These are phyloP conservation scores for Oreohelix idahoensis DNA, from an alignment of 1,140 invertebrate species.

Conservation along the genomic window DNA sequence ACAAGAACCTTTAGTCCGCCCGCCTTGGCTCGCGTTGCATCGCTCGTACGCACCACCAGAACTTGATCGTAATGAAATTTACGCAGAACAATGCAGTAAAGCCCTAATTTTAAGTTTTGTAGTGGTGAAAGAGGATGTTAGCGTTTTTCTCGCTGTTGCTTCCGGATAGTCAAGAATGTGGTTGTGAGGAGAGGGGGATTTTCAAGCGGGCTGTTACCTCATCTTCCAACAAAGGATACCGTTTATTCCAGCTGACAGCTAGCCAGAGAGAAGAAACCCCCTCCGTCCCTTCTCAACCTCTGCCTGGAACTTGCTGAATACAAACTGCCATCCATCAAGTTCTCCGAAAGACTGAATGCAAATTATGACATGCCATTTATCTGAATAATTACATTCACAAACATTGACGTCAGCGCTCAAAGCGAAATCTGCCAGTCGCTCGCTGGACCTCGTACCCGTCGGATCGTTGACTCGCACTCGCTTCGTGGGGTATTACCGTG, in stretches of 20 bases:
- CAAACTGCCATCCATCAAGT: constrained; percentile 39
- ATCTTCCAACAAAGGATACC: background rate
- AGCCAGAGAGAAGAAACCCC: no score
- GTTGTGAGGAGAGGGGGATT: background rate
- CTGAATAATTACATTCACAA: constrained; percentile 39
- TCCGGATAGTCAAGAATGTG: background rate
- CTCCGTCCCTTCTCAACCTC: background rate
- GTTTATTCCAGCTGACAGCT: background rate
- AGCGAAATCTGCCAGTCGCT: background rate
- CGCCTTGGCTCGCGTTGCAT: background rate
- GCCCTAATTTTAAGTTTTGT: no score
- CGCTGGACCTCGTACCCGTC: background rate
- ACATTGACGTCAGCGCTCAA: constrained; percentile 17
- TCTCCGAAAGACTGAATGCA: constrained; percentile 37
- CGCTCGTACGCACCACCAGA: constrained; percentile 3
- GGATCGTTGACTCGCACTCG: constrained; percentile 1
- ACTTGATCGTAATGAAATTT: constrained; percentile 45
- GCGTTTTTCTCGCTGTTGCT: no score
- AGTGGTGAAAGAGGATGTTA: no score
- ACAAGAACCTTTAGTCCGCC: background rate
- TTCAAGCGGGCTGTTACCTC: background rate
- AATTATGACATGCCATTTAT: constrained; percentile 49
- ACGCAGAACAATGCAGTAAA: constrained; percentile 41
- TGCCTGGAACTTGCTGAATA: constrained; percentile 33
- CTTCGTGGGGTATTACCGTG: background rate